Evolutionary conservation across 2,888 invertebrate species (phyloP), one percentile per base, ranked within the genome.

Genomic region (Proisotoma minuta): DNA sequence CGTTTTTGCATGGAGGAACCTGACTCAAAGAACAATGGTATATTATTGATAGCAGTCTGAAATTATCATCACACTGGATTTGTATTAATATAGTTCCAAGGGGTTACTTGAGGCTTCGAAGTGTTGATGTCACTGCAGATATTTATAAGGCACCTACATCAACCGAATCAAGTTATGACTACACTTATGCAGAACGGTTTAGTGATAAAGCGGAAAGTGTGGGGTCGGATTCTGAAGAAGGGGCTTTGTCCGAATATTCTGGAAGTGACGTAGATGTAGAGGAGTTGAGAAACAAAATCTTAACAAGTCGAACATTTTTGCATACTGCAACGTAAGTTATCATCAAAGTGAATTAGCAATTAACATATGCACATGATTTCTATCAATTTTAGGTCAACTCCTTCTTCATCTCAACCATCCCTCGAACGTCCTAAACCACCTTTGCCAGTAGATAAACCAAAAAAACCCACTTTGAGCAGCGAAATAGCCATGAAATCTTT

Each of bases 1-100:
- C 62, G 75, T 26, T 70, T 74, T 56, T 72, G 70, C 51, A 71
- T 73, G 57, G 75, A 75, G 59, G 71, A 71, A 28, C 72, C 74
- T 1, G 62, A 65, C 47, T 58, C 63, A 20, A 57, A 57, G 20
- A 68, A 62, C 24, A 58, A 66, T 53, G 62, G 70, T 71, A 70
- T 39, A 22, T 50, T 20, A 4, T 24, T 8, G 4, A 34, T 54
- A 29, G 5, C 4, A 54, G 29, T 43, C 15, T 34, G 26, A 34
- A 43, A 34, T 27, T 29, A 23, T 10, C 4, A 53, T 20, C n/a
- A 5, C 18, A 43, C 43, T 43, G 15, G 18, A 43, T 12, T 43
- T 12, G 18, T 18, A 43, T 20, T 34, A 34, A 34, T 60, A 1
- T 24, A 70, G 66, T 65, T 60, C 64, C 63, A 43, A 47, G 64